Base-by-base conservation (phyloP, 2,113 vertebrate species). In the Tupaia chinensis region DNA sequence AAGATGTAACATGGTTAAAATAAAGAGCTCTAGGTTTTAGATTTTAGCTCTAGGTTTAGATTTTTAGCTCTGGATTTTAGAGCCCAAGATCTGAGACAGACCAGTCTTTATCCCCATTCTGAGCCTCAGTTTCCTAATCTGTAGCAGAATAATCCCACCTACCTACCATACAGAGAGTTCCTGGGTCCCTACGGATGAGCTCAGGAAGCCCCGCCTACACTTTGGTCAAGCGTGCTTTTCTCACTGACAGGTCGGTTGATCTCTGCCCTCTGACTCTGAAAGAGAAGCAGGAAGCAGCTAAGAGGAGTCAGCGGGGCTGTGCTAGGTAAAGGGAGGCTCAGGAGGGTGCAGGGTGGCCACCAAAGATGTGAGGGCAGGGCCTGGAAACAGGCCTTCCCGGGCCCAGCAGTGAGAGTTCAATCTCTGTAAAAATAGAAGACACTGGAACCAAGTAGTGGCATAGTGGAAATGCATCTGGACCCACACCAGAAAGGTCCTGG, bases 11-110 rank as follows among this genome's bases (percentile, higher is more conserved):
- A 54, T 60, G 61, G 22, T 66, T 72, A 78, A 56, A 93, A 61
- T 70, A 73, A 88, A 91, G 77, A 92, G 23, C 20, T 72, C 61
- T 34, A 73, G 78, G 74, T 78, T 73, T 78, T 34, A 92, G 70
- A 81, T 44, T 44, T 44, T 44, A 44, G 44, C 44, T 44, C 44
- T 44, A 44, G 44, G 44, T 44, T 44, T 44, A 3, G 44, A 44
- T 44, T 44, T 44, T 44, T 44, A 44, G 44, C 44, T 72, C 61
- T 34, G 78, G 78, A 78, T 78, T 73, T 78, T 54, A 92, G 70
- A 81, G 63, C n/a, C n/a, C 68, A 96, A 72, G 19, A 34, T 60
- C 53, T 60, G 66, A 89, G 83, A 20, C 12, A 73, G n/a, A 27
- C n/a, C 1, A 5, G 6, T 23, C 27, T 86, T n/a, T 53, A 79